Evolutionary conservation across 2,797 vertebrate species (phyloP), one percentile per base, ranked within the genome.

Genomic region (Pangasius sanitwongsei): DNA sequence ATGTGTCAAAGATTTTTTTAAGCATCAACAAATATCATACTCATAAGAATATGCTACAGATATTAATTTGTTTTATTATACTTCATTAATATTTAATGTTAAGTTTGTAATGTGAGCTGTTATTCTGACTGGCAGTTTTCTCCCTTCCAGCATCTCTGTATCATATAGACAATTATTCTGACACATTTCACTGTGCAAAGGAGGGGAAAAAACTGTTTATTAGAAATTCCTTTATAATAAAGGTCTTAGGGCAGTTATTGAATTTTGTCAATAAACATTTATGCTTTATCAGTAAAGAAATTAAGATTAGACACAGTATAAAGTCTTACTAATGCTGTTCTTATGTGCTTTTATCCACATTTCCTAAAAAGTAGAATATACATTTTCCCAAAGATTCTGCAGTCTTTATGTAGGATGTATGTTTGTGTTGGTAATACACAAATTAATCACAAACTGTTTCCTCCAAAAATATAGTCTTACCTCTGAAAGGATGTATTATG

Each of bases 201-300:
- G 28, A 67, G 0, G 15, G 6, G 15, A 31, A 50, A 44, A 48
- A 50, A 34, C 37, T 25, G 78, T 59, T 37, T 37, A 15, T 34
- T 81, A 4, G 13, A 41, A 82, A 61, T 25, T 82, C 34, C 9
- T 41, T 57, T 83, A n/a, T 18, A 65, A 83, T n/a, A 83, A n/a
- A 48, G 1, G 25, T 16, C 15, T 83, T 44, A 18, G 16, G 4
- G 61, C 80, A 82, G 25, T 18, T 50, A 18, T 65, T 84, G 28
- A 48, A 50, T 84, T 83, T 84, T 67, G 61, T 12, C n/a, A 69
- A n/a, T 31, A 83, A 84, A 50, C 15, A 11, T 84, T 65, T 34
- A 31, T 4, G 6, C 34, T 63, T 44, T 63, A 63, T 83, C 41
- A 16, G 1, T 83, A 28, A 44, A n/a, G 41, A 28, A 25, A 28